Conservation (phyloP, 2,113 vertebrate genomes). For the Muntiacus muntjak region DNA sequence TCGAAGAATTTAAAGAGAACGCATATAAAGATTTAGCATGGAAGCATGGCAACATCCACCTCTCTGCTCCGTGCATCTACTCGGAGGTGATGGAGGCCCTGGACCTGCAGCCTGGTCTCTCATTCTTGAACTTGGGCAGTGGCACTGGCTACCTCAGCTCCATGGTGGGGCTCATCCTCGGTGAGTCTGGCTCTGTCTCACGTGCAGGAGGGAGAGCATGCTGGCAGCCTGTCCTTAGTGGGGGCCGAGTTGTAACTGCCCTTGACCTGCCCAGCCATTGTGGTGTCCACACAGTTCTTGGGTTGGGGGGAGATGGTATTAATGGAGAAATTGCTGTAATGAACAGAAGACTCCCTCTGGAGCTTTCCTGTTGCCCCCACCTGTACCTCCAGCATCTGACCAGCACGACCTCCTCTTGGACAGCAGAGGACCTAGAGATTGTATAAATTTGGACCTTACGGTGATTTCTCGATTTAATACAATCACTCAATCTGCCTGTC, state of each 20-base stretch:
- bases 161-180: constrained; percentile 97
- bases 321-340: background rate
- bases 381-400: background rate
- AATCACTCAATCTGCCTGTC: background rate
- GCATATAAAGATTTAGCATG: constrained; percentile 97
- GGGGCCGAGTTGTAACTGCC: background rate
- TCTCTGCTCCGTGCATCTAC: constrained; percentile 98
- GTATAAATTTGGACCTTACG: background rate
- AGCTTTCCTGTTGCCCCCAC: background rate
- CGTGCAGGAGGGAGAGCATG: background rate
- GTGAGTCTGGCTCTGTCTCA: constrained; percentile 75
- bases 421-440: background rate
- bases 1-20: constrained; percentile 97
- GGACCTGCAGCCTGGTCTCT: constrained; percentile 93
- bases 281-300: accelerated
- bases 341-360: background rate
- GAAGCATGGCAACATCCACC: constrained; percentile 97
- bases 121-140: constrained; percentile 96
- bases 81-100: constrained; percentile 99
- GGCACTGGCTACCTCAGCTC: constrained; percentile 98
- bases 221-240: background rate
- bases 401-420: background rate
- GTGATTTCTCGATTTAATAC: background rate
- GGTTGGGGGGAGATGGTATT: background rate
- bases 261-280: background rate